Base-by-base conservation (phyloP, 2,797 vertebrate species). In the Sebastes glaucus region DNA sequence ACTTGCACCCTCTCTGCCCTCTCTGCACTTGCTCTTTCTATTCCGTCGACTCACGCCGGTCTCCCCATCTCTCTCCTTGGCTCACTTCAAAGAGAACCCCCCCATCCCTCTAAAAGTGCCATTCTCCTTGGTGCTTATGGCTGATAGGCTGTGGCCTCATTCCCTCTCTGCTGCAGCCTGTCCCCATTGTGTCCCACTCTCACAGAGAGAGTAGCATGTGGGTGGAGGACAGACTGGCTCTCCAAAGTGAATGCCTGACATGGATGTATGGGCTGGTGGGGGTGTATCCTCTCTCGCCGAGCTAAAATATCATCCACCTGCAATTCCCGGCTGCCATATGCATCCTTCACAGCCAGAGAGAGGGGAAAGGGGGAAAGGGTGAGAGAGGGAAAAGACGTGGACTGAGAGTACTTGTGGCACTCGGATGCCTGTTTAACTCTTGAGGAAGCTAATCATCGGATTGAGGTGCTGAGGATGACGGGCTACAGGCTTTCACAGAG, bases 361-460 rank as follows among this genome's bases (percentile, higher is more conserved):
- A 25, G 55, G 22, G 23, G 55, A 32, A 11, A 42, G 35, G 22
- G 69, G 32, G 32, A 27, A 16, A 52, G 35, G 59, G 63, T 53
- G 65, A 60, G n/a, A 61, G 71, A 20, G 80, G 74, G 66, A 73
- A 77, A 70, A 80, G 88, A 84, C 77, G 73, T 35, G 66, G 86
- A 69, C 78, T 81, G 89, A 93, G 91, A 85, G 93, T 89, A 94
- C 93, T 94, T 93, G 93, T 94, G 89, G 90, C 92, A 94, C 94
- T 93, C 86, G 86, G 93, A 93, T 88, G 93, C 89, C 93, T 95
- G 93, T 96, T 96, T 96, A 96, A 96, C 95, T 96, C 93, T 95
- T 95, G 94, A 95, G 94, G 94, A 93, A 94, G 94, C 95, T 95
- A 96, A 96, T 96, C 95, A 95, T 91, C 72, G 92, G 94, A 95